These are phyloP conservation scores for Melieria picta DNA, from an alignment of 2,888 invertebrate genomes.

Conservation along the genomic window DNA sequence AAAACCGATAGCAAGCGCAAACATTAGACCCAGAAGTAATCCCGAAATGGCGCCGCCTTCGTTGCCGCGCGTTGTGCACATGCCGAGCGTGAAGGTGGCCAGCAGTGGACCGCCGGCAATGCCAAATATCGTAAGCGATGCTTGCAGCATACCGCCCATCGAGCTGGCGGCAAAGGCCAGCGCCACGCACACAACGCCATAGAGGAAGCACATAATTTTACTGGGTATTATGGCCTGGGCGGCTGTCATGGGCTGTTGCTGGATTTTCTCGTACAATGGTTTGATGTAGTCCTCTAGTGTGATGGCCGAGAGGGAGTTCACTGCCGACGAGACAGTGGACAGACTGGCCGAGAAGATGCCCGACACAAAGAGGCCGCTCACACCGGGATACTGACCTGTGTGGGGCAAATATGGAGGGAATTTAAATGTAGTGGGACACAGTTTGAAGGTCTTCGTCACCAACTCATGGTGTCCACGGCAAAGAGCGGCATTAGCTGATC, in stretches of 20 bases:
- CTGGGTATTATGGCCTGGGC: constrained; percentile 69
- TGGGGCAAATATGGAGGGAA: neutral
- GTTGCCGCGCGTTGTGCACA: constrained; percentile 79
- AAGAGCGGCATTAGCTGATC: constrained; percentile 86
- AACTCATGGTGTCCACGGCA: constrained; percentile 79
- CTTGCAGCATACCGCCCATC: constrained; percentile 85
- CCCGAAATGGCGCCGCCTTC: constrained; percentile 79
- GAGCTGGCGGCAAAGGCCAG: constrained; percentile 85
- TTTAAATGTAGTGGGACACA: neutral
- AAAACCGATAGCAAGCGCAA: constrained; percentile 86
- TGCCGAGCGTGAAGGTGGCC: constrained; percentile 86
- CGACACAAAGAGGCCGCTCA: constrained; percentile 92
- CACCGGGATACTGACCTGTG: constrained; percentile 73
- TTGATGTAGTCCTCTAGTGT: constrained; percentile 88
- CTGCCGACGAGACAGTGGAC: constrained; percentile 89
- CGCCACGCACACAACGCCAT: constrained; percentile 80
- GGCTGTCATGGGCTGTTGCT: constrained; percentile 65
- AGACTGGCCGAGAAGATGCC: constrained; percentile 92
- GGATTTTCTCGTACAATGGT: constrained; percentile 66
- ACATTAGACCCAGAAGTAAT: constrained; percentile 72
- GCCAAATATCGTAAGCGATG: constrained; percentile 86
- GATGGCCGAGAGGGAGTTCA: constrained; percentile 91
- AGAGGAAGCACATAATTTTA: constrained; percentile 77
- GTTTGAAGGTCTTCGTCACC: constrained; percentile 24
- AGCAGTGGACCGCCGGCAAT: constrained; percentile 87